Evolutionary conservation across 2,888 invertebrate genomes (phyloP), one percentile per base, ranked within the genome.

Genomic region (Mythimna albipuncta): DNA sequence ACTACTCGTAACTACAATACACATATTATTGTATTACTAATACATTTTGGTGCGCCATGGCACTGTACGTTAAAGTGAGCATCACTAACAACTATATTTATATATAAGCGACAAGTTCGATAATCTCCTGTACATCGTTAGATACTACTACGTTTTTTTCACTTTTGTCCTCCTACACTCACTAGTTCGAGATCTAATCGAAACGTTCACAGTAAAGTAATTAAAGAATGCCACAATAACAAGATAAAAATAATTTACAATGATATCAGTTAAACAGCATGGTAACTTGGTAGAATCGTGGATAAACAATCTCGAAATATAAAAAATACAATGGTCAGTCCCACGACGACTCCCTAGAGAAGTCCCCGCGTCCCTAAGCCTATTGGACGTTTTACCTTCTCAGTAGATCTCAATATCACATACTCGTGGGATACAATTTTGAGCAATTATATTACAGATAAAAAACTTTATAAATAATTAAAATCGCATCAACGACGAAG

Each of bases 11-110:
- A 85, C 85, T 85, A 89, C 86, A 82, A 79, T 86, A 85, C 83
- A 83, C 84, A 83, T 84, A 81, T 78, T 75, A 81, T 82, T 81
- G 86, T 90, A 89, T 83, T 81, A 81, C 84, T 91, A 89, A 89
- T 87, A 89, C 89, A 89, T 90, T 91, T 91, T 91, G 92, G 91
- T 91, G 93, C 90, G 89, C 91, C 79, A 93, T 93, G 93, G 93
- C 93, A 93, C 93, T 85, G 83, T 87, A 84, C 81, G 82, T 85
- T 85, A 85, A 86, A 78, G 85, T 88, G 88, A 89, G 90, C 89
- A 85, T 87, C 86, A 89, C 89, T 87, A 89, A 88, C 80, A 84
- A 86, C 85, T 88, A 89, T 88, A 85, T 87, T 81, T 83, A 79
- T 81, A 86, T 80, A 83, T 74, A 82, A 78, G 81, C 81, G 70